Evolutionary conservation across 2,797 vertebrate species (phyloP), one percentile per base, ranked within the genome.

Genomic region (Neomorphus geoffroyi): DNA sequence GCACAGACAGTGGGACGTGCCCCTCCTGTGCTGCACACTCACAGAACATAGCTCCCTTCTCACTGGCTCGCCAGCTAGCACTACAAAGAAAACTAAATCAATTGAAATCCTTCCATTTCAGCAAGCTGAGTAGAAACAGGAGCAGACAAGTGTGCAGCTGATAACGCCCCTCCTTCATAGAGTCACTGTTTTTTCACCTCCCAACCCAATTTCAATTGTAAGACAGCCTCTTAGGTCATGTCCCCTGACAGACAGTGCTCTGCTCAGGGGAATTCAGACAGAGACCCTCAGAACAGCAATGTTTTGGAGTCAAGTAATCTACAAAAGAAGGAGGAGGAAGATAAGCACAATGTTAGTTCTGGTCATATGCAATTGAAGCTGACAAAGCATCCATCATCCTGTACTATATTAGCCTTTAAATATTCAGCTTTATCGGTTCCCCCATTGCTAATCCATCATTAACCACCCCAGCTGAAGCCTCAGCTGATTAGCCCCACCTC

Each of bases 301-400:
- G 11, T 64, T 86, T 90, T 92, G 74, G 64, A 91, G 93, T 51
- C 0, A 1, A 50, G 37, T 70, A 92, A 95, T 89, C 70, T 80
- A 57, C 74, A 27, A 46, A 73, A 92, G 83, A 26, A 90, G 65
- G 81, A 78, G 58, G 30, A 90, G 51, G 28, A 90, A 96, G 93
- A 95, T 92, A 93, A 97, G 85, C 77, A 17, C 80, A 62, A 30
- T 79, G 85, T 89, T 94, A 89, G 80, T 93, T 86, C 82, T 96
- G 89, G 89, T 94, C 88, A 56, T 70, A 73, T 0, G 9, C 95
- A 92, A 79, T 92, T 11, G 24, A 88, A 93, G 80, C 86, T 85
- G 96, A 95, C 90, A 93, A 95, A 94, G 91, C 93, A 96, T 95
- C 89, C 91, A 84, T 96, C 93, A 95, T 83, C 54, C 89, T 75